Percentiles rank a stretch among this genome's conserved stretches.
Evolutionary conservation across 2,888 invertebrate species (phyloP).

Genomic region (Cylindroiulus punctatus): DNA sequence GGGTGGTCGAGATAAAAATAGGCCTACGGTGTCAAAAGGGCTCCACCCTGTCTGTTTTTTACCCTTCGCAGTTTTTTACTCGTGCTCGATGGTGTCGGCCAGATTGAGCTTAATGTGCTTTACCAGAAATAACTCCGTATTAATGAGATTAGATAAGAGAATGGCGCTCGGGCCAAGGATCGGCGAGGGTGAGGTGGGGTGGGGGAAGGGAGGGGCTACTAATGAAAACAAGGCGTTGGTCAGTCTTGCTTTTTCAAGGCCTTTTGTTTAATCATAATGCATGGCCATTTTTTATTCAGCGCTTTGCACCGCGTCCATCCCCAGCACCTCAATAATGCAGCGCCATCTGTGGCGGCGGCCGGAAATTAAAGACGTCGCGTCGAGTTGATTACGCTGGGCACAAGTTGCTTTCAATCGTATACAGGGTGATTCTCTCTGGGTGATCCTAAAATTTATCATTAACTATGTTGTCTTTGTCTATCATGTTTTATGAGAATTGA

Average conservation of each 20-base stretch:
- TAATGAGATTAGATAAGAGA: conserved; percentile 37
- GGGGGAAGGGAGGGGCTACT: conserved; percentile 46
- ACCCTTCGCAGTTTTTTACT: conserved; percentile 7
- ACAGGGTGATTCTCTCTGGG: too few relatives aligned
- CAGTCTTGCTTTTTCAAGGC: conserved; percentile 45
- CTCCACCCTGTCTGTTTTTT: conserved; percentile 49
- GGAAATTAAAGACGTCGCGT: neutral
- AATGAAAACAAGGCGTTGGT: conserved; percentile 51
- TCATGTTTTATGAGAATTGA: too few relatives aligned
- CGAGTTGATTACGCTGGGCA: too few relatives aligned
- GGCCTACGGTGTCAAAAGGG: conserved; percentile 36
- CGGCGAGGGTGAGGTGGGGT: neutral
- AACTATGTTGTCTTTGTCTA: too few relatives aligned
- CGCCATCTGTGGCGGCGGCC: neutral
- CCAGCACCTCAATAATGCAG: neutral
- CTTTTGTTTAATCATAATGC: conserved; percentile 26
- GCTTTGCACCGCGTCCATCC: neutral
- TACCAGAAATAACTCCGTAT: conserved; percentile 46
- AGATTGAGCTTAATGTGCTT: conserved; percentile 46
- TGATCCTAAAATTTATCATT: too few relatives aligned
- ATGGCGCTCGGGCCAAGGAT: conserved; percentile 42
- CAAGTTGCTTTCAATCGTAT: too few relatives aligned
- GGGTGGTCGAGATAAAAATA: conserved; percentile 2
- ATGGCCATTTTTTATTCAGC: conserved; percentile 7
- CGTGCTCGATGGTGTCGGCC: neutral